phyloP scores from a whole-genome alignment of 2,888 invertebrate species.

The Eurois occulta region DNA sequence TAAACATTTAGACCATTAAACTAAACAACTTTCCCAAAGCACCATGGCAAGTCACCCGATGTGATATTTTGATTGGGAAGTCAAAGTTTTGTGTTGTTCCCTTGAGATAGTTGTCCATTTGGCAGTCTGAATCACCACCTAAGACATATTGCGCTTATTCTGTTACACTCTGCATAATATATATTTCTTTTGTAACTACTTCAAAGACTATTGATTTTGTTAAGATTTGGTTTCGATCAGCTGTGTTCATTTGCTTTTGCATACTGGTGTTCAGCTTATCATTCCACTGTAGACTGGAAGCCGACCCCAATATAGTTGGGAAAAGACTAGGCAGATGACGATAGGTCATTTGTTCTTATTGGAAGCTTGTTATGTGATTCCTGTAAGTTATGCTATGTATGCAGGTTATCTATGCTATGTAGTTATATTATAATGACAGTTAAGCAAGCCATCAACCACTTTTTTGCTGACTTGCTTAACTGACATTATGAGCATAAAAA shows the following conservation, averaged over 20 bases:
- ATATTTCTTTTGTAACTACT: not conserved
- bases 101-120: not conserved
- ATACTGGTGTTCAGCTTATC: not conserved
- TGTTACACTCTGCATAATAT: too few relatives aligned
- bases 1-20: too few relatives aligned
- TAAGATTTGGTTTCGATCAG: not conserved
- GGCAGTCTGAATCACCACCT: too few relatives aligned
- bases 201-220: not conserved
- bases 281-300: too few relatives aligned
- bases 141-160: too few relatives aligned
- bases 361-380: not conserved
- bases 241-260: not conserved
- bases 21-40: too few relatives aligned
- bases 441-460: too few relatives aligned
- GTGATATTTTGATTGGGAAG: not conserved
- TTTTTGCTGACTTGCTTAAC: not conserved
- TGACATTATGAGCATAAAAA: not conserved
- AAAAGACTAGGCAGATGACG: not conserved
- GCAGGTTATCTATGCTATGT: too few relatives aligned
- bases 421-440: too few relatives aligned
- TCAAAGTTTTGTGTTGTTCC: not conserved
- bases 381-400: not conserved
- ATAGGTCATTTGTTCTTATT: not conserved
- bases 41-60: too few relatives aligned
- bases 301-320: not conserved